Evolutionary conservation across 2,797 vertebrate species (phyloP).

Genomic region (Thunnus albacares): DNA sequence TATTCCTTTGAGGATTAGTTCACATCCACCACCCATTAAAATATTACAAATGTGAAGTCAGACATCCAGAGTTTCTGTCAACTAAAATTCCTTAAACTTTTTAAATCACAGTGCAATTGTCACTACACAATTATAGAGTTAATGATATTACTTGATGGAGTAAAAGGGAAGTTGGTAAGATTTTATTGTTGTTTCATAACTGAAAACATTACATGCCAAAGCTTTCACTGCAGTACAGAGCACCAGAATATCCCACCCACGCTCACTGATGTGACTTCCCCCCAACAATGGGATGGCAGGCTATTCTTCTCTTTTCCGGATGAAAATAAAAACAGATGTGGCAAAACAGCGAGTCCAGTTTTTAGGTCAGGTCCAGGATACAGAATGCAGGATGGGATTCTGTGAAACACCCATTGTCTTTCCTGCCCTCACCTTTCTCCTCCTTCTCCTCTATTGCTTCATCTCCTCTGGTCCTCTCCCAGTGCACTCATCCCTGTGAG

Average conservation of each 20-base stretch:
- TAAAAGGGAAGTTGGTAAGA: conserved; percentile 16
- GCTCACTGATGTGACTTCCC: conserved; percentile 50
- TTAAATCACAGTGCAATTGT: conserved; percentile 11
- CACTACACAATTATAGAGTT: conserved; percentile 7
- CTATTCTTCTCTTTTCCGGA: conserved; percentile 53
- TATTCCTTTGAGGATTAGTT: conserved; percentile 20
- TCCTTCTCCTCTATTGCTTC: conserved; percentile 14
- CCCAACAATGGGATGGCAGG: conserved; percentile 54
- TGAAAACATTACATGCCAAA: conserved; percentile 57
- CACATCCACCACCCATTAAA: conserved; percentile 4
- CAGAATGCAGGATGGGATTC: conserved; percentile 25
- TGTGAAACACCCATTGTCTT: conserved; percentile 17
- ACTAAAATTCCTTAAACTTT: conserved; percentile 2
- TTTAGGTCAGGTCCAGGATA: conserved; percentile 50
- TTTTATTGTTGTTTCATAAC: conserved; percentile 54
- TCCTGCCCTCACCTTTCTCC: conserved; percentile 3
- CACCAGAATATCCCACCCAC: conserved; percentile 54
- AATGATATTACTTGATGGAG: conserved; percentile 19
- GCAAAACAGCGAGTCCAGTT: conserved; percentile 38
- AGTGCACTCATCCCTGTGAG: conserved; percentile 23
- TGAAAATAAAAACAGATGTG: conserved; percentile 75
- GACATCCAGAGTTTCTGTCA: conserved; percentile 25
- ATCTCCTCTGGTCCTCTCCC: conserved; percentile 14
- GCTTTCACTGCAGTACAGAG: conserved; percentile 47
- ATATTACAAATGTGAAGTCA: conserved; percentile 17